A percentile compares a stretch with the other conserved stretches of the same genome.
Conservation (phyloP, 2,797 vertebrate species). For the Meda fulgida region DNA sequence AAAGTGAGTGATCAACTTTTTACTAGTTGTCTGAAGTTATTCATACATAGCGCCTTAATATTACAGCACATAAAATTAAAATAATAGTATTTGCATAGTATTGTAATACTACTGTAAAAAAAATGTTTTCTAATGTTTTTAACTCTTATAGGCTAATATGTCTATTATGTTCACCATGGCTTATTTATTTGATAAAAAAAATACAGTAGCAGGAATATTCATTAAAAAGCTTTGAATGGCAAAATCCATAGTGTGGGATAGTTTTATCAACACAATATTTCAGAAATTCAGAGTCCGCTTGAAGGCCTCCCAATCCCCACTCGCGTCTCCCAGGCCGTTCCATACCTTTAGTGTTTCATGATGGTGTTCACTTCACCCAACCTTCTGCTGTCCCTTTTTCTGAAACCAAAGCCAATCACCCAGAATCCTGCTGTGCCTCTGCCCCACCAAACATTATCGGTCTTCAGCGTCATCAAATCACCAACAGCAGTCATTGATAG, state of each 20-base stretch:
- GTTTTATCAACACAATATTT: neutral
- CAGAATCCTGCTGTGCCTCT: conserved; percentile 71
- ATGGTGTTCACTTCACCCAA: conserved; percentile 3
- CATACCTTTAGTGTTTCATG: conserved; percentile 38
- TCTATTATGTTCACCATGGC: neutral
- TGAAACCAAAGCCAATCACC: conserved; percentile 75
- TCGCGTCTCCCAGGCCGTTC: neutral
- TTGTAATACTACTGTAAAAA: no score
- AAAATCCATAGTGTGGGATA: neutral
- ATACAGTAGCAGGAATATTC: neutral
- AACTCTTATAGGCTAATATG: no score
- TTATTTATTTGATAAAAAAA: neutral
- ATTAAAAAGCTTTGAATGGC: neutral
- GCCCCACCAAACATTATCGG: conserved; percentile 75
- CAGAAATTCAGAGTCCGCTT: neutral
- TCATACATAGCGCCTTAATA: neutral
- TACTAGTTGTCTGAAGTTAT: neutral
- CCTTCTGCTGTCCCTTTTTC: conserved; percentile 27
- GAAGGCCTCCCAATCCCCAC: neutral
- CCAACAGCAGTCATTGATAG: conserved; percentile 80
- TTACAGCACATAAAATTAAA: no score
- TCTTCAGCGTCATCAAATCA: conserved; percentile 85
- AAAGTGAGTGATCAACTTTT: neutral
- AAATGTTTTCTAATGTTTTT: neutral
- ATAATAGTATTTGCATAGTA: no score